Conservation (phyloP, 2,888 invertebrate species). For the Luperina nickerlii region DNA sequence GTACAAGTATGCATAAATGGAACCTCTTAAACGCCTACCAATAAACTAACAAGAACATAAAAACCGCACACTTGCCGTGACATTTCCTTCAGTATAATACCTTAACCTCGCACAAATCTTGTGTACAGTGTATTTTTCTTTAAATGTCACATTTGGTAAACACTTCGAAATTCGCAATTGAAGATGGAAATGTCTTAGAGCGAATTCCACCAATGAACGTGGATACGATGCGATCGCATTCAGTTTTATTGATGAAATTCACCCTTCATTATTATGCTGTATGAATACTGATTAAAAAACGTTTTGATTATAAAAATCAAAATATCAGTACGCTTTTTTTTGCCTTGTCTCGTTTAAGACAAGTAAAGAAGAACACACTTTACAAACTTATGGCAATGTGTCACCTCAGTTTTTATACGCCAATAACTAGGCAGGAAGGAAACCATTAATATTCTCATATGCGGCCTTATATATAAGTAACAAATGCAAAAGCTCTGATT, state of each 20-base stretch:
- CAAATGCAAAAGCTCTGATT: constrained; percentile 53
- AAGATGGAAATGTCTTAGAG: too few relatives aligned
- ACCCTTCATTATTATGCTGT: background rate
- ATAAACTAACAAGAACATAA: constrained; percentile 43
- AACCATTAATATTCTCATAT: constrained; percentile 41
- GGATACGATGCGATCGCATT: background rate
- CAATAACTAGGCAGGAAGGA: background rate
- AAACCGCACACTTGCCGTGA: constrained; percentile 13
- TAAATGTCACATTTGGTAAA: background rate
- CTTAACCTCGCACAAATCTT: constrained; percentile 8
- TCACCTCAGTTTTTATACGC: background rate
- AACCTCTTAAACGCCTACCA: background rate
- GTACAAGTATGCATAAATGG: background rate
- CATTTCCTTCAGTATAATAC: background rate
- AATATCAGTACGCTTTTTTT: background rate
- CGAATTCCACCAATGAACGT: too few relatives aligned
- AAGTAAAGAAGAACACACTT: background rate
- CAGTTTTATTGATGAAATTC: background rate
- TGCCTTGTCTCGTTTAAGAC: background rate
- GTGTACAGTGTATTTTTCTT: background rate
- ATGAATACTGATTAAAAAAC: background rate
- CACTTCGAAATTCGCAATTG: background rate
- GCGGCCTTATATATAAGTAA: constrained; percentile 35
- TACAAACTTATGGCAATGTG: background rate
- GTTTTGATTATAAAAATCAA: background rate